Conservation (phyloP, 2,888 invertebrate genomes). For the Dicycla oo region DNA sequence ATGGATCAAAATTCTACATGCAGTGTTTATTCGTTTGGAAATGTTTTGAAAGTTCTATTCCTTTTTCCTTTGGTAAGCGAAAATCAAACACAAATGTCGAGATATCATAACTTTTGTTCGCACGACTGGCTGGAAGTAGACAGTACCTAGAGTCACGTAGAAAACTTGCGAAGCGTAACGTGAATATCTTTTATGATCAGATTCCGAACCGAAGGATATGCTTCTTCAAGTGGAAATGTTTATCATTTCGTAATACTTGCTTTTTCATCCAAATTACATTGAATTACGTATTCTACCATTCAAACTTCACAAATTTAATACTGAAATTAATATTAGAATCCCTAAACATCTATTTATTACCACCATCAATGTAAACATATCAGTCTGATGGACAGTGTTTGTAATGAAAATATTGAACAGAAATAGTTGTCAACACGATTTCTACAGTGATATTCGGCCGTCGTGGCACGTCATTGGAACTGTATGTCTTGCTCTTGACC, state of each 20-base stretch:
- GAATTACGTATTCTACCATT: conserved; percentile 20
- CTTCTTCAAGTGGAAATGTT: conserved; percentile 50
- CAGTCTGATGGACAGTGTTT: conserved; percentile 40
- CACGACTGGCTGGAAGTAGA: conserved; percentile 39
- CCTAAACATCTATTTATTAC: no score
- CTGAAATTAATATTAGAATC: conserved; percentile 8
- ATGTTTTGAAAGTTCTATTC: conserved; percentile 31
- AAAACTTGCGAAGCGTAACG: conserved; percentile 60
- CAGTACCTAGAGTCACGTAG: conserved; percentile 57
- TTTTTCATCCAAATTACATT: conserved; percentile 44
- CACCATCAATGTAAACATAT: conserved; percentile 30
- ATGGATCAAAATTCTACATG: conserved; percentile 16
- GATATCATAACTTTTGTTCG: conserved; percentile 39
- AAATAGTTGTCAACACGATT: conserved; percentile 53
- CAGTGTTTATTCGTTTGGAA: conserved; percentile 30
- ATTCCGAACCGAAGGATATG: conserved; percentile 57
- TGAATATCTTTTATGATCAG: conserved; percentile 58
- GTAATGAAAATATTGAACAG: conserved; percentile 38
- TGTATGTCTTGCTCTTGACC: conserved; percentile 62
- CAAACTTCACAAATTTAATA: conserved; percentile 6
- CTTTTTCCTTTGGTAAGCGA: conserved; percentile 35
- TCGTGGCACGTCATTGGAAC: conserved; percentile 44
- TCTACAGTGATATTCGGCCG: conserved; percentile 34
- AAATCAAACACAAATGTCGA: conserved; percentile 36
- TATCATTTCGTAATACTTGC: conserved; percentile 36